Base-by-base conservation (phyloP, 1,140 invertebrate species). In the Ridgeia piscesae region DNA sequence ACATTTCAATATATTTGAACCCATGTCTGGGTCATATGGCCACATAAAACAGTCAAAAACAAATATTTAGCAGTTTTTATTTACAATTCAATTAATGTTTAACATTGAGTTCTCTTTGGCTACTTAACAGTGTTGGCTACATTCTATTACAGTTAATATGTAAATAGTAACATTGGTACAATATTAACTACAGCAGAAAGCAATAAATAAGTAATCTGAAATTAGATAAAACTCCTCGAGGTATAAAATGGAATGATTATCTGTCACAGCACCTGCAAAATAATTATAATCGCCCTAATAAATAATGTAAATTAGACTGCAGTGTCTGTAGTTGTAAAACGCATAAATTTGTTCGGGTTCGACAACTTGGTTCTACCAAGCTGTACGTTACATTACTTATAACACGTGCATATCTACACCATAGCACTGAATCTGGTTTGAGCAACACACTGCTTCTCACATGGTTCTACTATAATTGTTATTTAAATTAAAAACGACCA, bases 161-260 rank as follows among this genome's bases (percentile, higher is more conserved):
- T 77, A 77, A 77, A 77, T 2, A 77, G 58, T 27, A 77, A 77
- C 58, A 77, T 77, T 77, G 58, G 11, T 77, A 77, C 58, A 77
- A 77, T 77, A 0, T 77, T 77, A 77, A 77, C 58, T 77, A 4
- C 11, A 77, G 58, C 58, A 77, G 58, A 77, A 77, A 21, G 58
- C 58, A 77, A 77, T 77, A 77, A 77, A 77, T 77, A 77, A 77
- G 58, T 77, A 77, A 77, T 77, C 58, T 77, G 58, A 77, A 77
- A 77, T 77, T 77, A 77, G 58, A 77, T 77, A 77, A 77, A 77
- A 77, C 58, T 77, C 58, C 11, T 77, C 27, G 11, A 77, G 27
- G 58, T 77, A 77, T 77, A 77, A 77, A 77, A 77, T 77, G 58
- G 58, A 77, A 77, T 77, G 58, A 77, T 77, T 77, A 14, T 50